Base-by-base conservation (phyloP, 1,140 invertebrate genomes). In the Maniola jurtina region DNA sequence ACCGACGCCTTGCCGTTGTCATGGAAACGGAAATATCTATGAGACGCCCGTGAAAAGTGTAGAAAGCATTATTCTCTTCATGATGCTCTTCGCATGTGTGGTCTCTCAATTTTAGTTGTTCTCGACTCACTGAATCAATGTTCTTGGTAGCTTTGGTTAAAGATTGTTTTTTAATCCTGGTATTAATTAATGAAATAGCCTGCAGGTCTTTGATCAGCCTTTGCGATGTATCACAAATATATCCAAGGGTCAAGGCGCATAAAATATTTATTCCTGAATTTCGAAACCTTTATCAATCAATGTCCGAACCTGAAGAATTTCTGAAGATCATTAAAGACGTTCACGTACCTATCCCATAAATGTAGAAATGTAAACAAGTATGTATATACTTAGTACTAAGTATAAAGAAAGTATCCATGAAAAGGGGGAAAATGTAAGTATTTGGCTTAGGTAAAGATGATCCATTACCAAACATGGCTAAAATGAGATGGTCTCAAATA, bases 21-120 rank as follows among this genome's bases (percentile, higher is more conserved):
- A 84, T 84, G 73, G 77, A 73, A 77, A 88, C 82, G 76, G 61
- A 64, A 61, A 78, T 83, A 85, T 73, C 76, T 86, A 77, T 75
- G 73, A 70, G 72, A 76, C 67, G 63, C 71, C 74, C 73, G 72
- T 71, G 70, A 74, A 71, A 70, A 65, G 63, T 50, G 50, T 47
- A 66, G 38, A 60, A 66, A 70, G 45, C 13, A 45, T 25, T 25
- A 45, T 13, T 45, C 13, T 7, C 38, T 45, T 13, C 42, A 45
- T 42, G 40, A 11, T 38, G 10, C 38, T 38, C 0, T 9, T 11
- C 38, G 38, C 38, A 38, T 38, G 10, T 38, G 10, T 38, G 38
- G 25, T 25, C 25, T 25, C 25, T 25, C 25, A 25, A 25, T 25
- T 25, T 25, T 25, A 25, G 25, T 25, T 25, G 25, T 25, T 25